Conservation (phyloP, 2,888 invertebrate genomes). For the Norana najaformis region DNA sequence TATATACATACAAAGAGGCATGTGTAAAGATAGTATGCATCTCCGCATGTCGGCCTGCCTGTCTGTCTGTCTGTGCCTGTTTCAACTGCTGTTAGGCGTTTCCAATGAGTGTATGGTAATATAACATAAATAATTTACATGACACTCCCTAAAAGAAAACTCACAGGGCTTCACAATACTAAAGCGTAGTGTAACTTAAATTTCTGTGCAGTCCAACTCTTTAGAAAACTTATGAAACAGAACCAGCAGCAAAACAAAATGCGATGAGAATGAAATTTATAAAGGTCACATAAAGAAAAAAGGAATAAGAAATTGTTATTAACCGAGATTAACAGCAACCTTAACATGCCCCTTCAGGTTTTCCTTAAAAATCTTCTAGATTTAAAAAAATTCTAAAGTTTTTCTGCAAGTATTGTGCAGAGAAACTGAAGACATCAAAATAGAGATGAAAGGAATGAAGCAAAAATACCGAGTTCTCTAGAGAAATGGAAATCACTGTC, state of each 20-base stretch:
- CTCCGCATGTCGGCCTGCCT: not conserved
- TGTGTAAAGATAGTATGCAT: not conserved
- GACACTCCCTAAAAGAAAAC: too few relatives aligned
- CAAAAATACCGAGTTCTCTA: not conserved
- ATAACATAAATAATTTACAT: too few relatives aligned
- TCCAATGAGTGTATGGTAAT: too few relatives aligned
- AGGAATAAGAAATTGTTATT: not conserved
- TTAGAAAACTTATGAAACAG: not conserved
- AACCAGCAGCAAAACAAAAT: not conserved
- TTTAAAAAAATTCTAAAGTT: not conserved
- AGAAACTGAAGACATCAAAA: not conserved
- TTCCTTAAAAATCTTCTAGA: not conserved
- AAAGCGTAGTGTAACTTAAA: not conserved
- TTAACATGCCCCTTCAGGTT: not conserved
- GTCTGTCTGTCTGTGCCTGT: slow-evolving; percentile 16
- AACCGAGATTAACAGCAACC: not conserved
- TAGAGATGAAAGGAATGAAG: not conserved
- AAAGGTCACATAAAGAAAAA: not conserved
- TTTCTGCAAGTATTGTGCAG: not conserved
- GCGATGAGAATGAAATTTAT: not conserved
- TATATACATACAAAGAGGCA: not conserved
- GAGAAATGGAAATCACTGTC: not conserved
- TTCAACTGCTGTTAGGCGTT: not conserved
- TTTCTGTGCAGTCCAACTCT: not conserved
- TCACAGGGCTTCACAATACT: not conserved